These are phyloP conservation scores for Calephelis virginiensis DNA, from an alignment of 1,140 invertebrate species.

Conservation along the genomic window DNA sequence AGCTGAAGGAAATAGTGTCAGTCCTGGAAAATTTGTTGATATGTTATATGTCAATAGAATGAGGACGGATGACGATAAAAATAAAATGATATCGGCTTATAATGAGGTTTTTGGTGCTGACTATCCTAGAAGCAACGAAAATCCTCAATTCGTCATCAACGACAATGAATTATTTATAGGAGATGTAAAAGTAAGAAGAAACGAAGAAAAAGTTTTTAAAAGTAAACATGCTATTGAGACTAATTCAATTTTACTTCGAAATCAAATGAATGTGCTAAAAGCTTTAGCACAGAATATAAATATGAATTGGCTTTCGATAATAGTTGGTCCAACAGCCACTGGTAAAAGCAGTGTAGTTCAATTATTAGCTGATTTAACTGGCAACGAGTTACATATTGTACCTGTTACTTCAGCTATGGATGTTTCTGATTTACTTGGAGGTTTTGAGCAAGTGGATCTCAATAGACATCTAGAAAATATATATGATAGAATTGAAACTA, in stretches of 20 bases:
- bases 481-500: conserved; percentile 57
- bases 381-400: conserved; percentile 86
- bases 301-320: conserved; percentile 94
- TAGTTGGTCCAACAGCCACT: conserved; percentile 88
- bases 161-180: conserved; percentile 79
- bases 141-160: conserved; percentile 77
- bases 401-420: conserved; percentile 96
- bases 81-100: conserved; percentile 81
- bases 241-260: conserved; percentile 82
- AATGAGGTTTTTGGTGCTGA: conserved; percentile 78
- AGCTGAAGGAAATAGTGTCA: conserved; percentile 38
- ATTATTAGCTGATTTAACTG: conserved; percentile 86
- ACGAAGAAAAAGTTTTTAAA: conserved; percentile 60
- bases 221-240: conserved; percentile 59
- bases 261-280: conserved; percentile 84
- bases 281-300: conserved; percentile 90
- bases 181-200: conserved; percentile 77
- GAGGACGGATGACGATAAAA: conserved; percentile 85
- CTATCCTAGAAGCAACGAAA: conserved; percentile 71
- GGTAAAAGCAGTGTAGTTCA: conserved; percentile 92
- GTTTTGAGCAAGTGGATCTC: conserved; percentile 94
- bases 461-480: conserved; percentile 64
- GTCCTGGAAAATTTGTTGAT: conserved; percentile 84
- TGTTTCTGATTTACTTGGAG: conserved; percentile 95
- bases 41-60: conserved; percentile 91